Base-by-base conservation (phyloP, 2,113 vertebrate genomes). In the Gulo gulo region DNA sequence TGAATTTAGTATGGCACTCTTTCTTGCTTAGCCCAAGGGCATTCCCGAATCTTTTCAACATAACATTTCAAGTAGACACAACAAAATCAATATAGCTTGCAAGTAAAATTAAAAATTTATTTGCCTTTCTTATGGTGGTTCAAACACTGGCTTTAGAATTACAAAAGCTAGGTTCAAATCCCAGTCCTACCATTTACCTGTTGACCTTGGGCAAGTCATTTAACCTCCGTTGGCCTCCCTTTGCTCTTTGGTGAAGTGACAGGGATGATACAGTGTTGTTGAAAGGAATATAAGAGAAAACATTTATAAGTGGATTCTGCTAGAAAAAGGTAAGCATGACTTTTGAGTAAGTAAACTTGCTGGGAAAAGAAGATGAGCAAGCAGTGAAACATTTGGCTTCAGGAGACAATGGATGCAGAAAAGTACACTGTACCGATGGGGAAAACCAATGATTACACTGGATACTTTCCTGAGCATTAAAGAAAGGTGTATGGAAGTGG, bases 231-330 rank as follows among this genome's bases (percentile, higher is more conserved):
- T 34, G 24, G 24, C 47, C 31, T 45, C 24, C 4, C 0, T 86
- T 74, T 76, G 79, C 73, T 71, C 50, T 67, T 12, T 34, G 42
- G 47, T 36, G 81, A 92, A 76, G 29, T 84, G 47, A n/a, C 42
- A 71, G 50, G 55, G 55, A 73, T 29, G 67, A 67, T 29, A 78
- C 16, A 7, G 18, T 34, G 5, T 23, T 45, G 42, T 59, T 42
- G 81, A 42, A 74, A 73, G 59, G 23, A 94, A 69, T 26, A 10
- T 10, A 20, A 65, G 36, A 59, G 50, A 50, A 85, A 42, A n/a
- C 34, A 11, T 47, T 89, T 71, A 14, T 91, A 94, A 97, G 59
- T 97, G 97, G 96, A 96, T 97, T 97, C 92, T 96, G 78, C 82
- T 4, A 29, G 42, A 76, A 73, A 88, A 96, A 93, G 67, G 42